Evolutionary conservation across 1,140 invertebrate genomes (phyloP), one percentile per base, ranked within the genome.

Genomic region (Drosophila azteca): DNA sequence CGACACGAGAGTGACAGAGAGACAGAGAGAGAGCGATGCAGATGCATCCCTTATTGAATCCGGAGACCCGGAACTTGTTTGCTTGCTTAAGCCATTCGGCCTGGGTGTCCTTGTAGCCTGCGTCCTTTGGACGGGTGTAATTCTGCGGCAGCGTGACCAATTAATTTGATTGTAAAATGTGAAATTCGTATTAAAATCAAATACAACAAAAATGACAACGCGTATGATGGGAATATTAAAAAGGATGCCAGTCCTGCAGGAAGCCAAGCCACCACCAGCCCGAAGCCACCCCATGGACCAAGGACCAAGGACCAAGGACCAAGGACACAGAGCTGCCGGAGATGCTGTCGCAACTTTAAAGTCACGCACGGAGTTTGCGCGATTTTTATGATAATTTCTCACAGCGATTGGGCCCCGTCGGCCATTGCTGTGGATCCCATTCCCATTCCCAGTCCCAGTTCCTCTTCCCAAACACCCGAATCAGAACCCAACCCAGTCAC

Each of bases 121-220:
- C 0, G 4, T 57, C 73, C 53, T 67, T 68, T 39, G 57, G 61
- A 66, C 52, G 71, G 68, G 65, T 87, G 83, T 89, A 79, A 83
- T 89, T 77, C 83, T 83, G 83, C 69, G 70, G 68, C 83, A 88
- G 88, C 88, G 88, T 90, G 88, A 90, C 88, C 88, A 90, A 90
- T 90, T 90, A 90, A 90, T 90, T 90, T 90, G 88, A 90, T 90
- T 90, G 88, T 90, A 84, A 90, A 90, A 84, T 89, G 79, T 88
- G 79, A 88, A 88, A 88, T 88, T 89, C 74, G 84, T 90, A 90
- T 90, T 90, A 90, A 90, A 90, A 90, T 88, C 88, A 90, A 90
- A 90, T 90, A 90, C 85, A 78, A 84, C 84, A 85, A 90, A 90
- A 89, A 84, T 85, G 80, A 89, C 85, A 79, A 78, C 62, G 82